Evolutionary conservation across 2,888 invertebrate genomes (phyloP), one percentile per base, ranked within the genome.

Genomic region (Rhingia rostrata): DNA sequence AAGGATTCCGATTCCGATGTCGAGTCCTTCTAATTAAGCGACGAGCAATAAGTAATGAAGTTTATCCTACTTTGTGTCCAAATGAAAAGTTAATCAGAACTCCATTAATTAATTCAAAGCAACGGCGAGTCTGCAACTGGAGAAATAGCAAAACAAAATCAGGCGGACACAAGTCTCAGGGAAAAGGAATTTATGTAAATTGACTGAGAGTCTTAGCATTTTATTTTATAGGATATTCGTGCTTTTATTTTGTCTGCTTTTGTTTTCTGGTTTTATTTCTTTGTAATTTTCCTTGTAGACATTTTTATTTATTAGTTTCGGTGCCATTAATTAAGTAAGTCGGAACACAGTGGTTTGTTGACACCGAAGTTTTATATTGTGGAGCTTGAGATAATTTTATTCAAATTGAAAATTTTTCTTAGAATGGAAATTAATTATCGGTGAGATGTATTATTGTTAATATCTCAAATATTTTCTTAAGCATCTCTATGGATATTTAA

Each of bases 71-170:
- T 77, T 41, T 77, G 61, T 60, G 67, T 60, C 61, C 53, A 78
- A 67, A 67, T 72, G 58, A 81, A 75, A 78, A 78, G 72, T 78
- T 78, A 78, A 82, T 82, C 78, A 67, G 73, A 83, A 78, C 49
- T 83, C 63, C 63, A 83, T 78, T 83, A 78, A 83, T 83, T 73
- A 78, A 73, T 78, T 30, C 39, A 14, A 4, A 61, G 47, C 3
- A 41, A 12, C 41, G 41, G 54, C n/a, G 41, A 32, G 37, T 33
- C 51, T 6, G 43, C 33, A 2, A 9, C 41, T 3, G 10, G 7
- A 60, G 7, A 3, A 73, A 60, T 49, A 61, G 33, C 32, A 43
- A 75, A 63, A 77, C 33, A 66, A 78, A 72, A 63, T 77, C 70
- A 64, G 47, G 77, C 77, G 58, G 58, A 75, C 63, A 53, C 12